These are phyloP conservation scores for Nebria salina DNA, from an alignment of 2,888 invertebrate genomes.

Conservation along the genomic window DNA sequence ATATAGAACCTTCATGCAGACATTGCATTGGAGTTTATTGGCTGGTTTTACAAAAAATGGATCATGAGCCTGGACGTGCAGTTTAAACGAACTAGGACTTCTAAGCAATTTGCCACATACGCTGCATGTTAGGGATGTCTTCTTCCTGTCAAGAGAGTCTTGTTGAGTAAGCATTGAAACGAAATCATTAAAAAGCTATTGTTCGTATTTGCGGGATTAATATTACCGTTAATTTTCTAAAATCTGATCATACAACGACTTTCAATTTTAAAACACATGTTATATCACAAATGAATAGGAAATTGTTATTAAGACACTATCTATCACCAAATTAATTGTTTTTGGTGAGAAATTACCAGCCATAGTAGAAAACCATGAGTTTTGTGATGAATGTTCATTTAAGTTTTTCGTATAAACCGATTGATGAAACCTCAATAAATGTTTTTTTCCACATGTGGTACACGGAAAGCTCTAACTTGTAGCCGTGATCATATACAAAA, in stretches of 20 bases:
- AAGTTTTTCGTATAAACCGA: constrained; percentile 62
- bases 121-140: neutral
- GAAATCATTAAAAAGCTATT: neutral
- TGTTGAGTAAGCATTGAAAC: neutral
- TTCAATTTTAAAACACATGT: no score
- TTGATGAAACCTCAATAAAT: constrained; percentile 59
- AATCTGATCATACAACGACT: no score
- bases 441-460: constrained; percentile 51
- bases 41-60: neutral
- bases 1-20: neutral
- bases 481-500: constrained; percentile 59
- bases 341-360: neutral
- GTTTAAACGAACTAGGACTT: neutral
- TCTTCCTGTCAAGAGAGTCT: neutral
- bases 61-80: neutral
- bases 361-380: constrained; percentile 25
- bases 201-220: constrained; percentile 47
- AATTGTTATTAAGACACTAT: no score
- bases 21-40: neutral
- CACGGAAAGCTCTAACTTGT: no score
- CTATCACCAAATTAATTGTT: no score
- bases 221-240: no score
- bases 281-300: no score
- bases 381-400: constrained; percentile 47
- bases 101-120: neutral